These are phyloP conservation scores for Baccha elongata DNA, from an alignment of 2,888 invertebrate genomes.

Conservation along the genomic window DNA sequence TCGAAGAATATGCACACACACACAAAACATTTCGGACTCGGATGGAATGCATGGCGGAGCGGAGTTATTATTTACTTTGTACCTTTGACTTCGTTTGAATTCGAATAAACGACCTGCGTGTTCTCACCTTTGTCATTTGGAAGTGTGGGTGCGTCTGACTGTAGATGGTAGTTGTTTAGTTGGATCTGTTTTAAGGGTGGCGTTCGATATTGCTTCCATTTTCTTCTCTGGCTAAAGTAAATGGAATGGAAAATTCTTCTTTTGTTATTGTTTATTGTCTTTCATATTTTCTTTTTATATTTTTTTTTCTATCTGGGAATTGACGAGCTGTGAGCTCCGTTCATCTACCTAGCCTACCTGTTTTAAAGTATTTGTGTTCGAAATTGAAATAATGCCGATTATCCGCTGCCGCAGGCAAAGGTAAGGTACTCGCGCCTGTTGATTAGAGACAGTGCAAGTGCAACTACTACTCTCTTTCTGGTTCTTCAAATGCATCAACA, in stretches of 20 bases:
- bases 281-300: slow-evolving; percentile 38
- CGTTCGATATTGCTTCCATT: slow-evolving; percentile 58
- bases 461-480: slow-evolving; percentile 36
- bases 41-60: slow-evolving; percentile 30
- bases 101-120: slow-evolving; percentile 56
- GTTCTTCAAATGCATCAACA: slow-evolving; percentile 35
- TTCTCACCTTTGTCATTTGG: slow-evolving; percentile 50
- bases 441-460: slow-evolving; percentile 52
- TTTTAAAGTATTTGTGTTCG: slow-evolving; percentile 43
- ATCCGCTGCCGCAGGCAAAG: slow-evolving; percentile 50
- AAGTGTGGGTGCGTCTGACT: slow-evolving; percentile 36
- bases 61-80: slow-evolving; percentile 67
- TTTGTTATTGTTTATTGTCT: slow-evolving; percentile 23
- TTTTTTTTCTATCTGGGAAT: slow-evolving; percentile 35
- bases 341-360: too few species aligned
- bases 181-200: slow-evolving; percentile 41
- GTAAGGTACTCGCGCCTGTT: slow-evolving; percentile 59
- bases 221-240: slow-evolving; percentile 54
- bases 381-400: slow-evolving; percentile 65
- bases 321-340: neutral
- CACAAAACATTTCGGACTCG: slow-evolving; percentile 1
- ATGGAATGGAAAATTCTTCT: slow-evolving; percentile 64
- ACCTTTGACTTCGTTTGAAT: slow-evolving; percentile 52
- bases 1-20: slow-evolving; percentile 51
- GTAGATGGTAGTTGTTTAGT: neutral